Evolutionary conservation across 1,140 invertebrate genomes (phyloP).

Genomic region (Coelopa frigida): DNA sequence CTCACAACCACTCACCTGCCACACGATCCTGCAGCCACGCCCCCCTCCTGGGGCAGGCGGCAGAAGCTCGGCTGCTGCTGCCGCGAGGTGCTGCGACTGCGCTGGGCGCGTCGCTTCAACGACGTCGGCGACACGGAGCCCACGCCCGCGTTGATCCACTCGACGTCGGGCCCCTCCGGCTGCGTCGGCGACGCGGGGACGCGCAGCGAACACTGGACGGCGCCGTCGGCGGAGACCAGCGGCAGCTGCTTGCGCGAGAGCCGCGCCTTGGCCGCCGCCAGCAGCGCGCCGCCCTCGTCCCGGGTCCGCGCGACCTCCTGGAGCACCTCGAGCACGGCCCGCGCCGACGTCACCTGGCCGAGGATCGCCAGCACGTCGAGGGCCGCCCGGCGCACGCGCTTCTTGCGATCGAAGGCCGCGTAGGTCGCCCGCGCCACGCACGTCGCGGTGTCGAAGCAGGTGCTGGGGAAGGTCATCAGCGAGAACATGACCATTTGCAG

Average conservation of each 20-base stretch:
- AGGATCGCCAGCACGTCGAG: constrained; percentile 74
- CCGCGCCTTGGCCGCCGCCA: constrained; percentile 49
- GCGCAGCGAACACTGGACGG: constrained; percentile 59
- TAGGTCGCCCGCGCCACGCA: constrained; percentile 53
- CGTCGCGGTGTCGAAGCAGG: constrained; percentile 63
- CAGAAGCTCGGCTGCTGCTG: constrained; percentile 15
- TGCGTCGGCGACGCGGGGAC: constrained; percentile 36
- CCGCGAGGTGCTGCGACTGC: constrained; percentile 7
- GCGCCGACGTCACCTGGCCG: constrained; percentile 61
- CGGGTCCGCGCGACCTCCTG: constrained; percentile 36
- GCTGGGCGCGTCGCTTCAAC: constrained; percentile 31
- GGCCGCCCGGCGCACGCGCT: constrained; percentile 68
- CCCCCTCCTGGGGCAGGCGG: constrained; percentile 1
- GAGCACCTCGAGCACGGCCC: constrained; percentile 47
- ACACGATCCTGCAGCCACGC: constrained; percentile 1
- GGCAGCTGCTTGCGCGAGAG: constrained; percentile 60
- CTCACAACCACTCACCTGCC: constrained; percentile 3
- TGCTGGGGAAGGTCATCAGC: constrained; percentile 70
- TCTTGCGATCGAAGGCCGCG: constrained; percentile 59
- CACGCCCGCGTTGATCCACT: constrained; percentile 60
- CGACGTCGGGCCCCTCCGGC: constrained; percentile 54
- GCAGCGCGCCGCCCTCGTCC: constrained; percentile 45
- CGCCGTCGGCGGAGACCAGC: constrained; percentile 56
- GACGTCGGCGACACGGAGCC: constrained; percentile 53
- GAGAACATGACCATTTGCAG: constrained; percentile 70